Base-by-base conservation (phyloP, 2,797 vertebrate species). In the Lacerta agilis region DNA sequence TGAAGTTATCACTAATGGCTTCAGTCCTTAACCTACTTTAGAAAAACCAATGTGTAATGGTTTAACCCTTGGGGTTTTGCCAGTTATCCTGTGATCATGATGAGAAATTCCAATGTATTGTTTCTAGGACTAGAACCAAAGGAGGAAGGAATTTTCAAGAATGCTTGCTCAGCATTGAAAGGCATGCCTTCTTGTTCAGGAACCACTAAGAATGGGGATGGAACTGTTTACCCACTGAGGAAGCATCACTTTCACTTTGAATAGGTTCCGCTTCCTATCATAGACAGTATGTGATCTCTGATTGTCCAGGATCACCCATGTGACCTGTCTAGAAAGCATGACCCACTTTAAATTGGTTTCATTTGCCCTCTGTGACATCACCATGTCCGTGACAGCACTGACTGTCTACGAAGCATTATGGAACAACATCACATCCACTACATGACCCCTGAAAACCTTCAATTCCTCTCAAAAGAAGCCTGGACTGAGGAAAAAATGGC, bases 11-110 rank as follows among this genome's bases (percentile, higher is more conserved):
- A 64, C 64, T 45, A 71, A 77, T 77, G 45, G 71, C 36, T 41
- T 85, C 72, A 41, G 18, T 76, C 27, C 45, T 87, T 87, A 84
- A 83, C 76, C 41, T 84, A 36, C 85, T 87, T 84, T 76, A 64
- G 7, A 75, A 38, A 38, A 18, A 36, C 45, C 29, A 75, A 25
- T 69, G 64, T 36, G 45, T 85, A 84, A 77, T 71, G 45, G 41
- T 85, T 85, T 77, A 87, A 36, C 82, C 61, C 29, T 77, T 87
- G 45, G 71, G n/a, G n/a, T 33, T 36, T 36, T 85, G 61, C 43
- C 10, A 71, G 15, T 76, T 41, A 27, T 45, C 25, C 25, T 81
- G 36, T 18, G 25, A 73, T 41, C 64, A 81, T 29, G 5, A 10
- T 27, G 25, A 41, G 11, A 84, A 83, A 83, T 41, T 67, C 5